phyloP scores from a whole-genome alignment of 1,140 invertebrate genomes.

The Adoxophyes honmai region DNA sequence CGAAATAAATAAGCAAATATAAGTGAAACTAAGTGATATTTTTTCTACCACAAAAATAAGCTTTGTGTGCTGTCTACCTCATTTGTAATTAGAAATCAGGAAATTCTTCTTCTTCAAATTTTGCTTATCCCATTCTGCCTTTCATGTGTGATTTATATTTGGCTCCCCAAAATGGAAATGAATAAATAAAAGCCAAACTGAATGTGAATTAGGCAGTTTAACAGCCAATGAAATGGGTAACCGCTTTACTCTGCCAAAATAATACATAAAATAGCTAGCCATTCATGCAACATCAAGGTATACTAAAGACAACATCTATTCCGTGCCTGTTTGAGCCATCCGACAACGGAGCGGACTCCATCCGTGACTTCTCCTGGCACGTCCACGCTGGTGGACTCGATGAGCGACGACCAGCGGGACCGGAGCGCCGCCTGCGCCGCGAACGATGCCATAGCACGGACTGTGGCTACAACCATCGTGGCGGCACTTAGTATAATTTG shows the following conservation, averaged over 20 bases:
- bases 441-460: conserved; percentile 79
- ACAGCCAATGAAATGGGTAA: too few species aligned
- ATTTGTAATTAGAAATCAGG: too few species aligned
- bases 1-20: too few species aligned
- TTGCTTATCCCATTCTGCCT: too few species aligned
- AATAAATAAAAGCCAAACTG: too few species aligned
- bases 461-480: conserved; percentile 52
- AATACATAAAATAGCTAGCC: background rate
- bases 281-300: background rate
- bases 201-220: too few species aligned
- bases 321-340: conserved; percentile 86
- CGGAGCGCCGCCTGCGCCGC: conserved; percentile 81
- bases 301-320: conserved; percentile 9
- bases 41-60: too few species aligned
- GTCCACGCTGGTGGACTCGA: conserved; percentile 81
- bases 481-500: background rate
- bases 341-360: conserved; percentile 83
- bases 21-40: too few species aligned
- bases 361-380: conserved; percentile 82
- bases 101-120: too few species aligned
- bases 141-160: too few species aligned
- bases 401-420: conserved; percentile 81
- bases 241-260: background rate
- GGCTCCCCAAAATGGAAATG: too few species aligned
- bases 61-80: too few species aligned